These are phyloP conservation scores for Caenorhabditis latens DNA, from an alignment of 1,140 invertebrate species.

Conservation along the genomic window DNA sequence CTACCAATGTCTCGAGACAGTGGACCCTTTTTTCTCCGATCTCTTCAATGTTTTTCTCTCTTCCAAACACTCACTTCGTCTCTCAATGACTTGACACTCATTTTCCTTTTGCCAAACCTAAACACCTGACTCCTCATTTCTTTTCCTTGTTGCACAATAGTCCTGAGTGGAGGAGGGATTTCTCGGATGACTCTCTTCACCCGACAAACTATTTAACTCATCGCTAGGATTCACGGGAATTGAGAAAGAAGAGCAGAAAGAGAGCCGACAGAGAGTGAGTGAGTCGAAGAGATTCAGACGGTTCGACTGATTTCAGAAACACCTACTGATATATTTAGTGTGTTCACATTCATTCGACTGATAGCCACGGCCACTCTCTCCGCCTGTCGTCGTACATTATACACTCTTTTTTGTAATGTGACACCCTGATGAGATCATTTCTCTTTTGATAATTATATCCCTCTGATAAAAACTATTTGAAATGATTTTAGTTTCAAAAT, in stretches of 20 bases:
- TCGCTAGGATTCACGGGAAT: slow-evolving; percentile 36
- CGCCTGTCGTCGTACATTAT: slow-evolving; percentile 19
- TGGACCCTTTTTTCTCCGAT: neutral
- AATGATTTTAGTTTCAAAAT: neutral
- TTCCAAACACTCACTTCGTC: slow-evolving; percentile 23
- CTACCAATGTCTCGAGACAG: neutral
- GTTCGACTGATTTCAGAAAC: slow-evolving; percentile 48
- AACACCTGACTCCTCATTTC: slow-evolving; percentile 42
- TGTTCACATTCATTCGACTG: slow-evolving; percentile 43
- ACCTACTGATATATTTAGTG: slow-evolving; percentile 52
- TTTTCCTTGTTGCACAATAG: slow-evolving; percentile 48
- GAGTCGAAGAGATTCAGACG: slow-evolving; percentile 44
- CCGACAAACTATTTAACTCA: neutral
- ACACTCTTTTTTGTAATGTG: slow-evolving; percentile 50
- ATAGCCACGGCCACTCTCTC: slow-evolving; percentile 2
- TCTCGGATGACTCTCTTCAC: neutral
- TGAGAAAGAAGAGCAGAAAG: neutral
- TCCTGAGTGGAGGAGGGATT: slow-evolving; percentile 41
- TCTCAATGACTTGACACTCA: slow-evolving; percentile 15
- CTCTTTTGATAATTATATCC: neutral
- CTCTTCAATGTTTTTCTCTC: slow-evolving; percentile 23
- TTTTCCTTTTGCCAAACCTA: slow-evolving; percentile 22
- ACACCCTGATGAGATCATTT: slow-evolving; percentile 28
- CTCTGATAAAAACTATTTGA: neutral
- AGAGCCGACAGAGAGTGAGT: neutral